phyloP scores from a whole-genome alignment of 2,113 vertebrate genomes.

The Ornithorhynchus anatinus region DNA sequence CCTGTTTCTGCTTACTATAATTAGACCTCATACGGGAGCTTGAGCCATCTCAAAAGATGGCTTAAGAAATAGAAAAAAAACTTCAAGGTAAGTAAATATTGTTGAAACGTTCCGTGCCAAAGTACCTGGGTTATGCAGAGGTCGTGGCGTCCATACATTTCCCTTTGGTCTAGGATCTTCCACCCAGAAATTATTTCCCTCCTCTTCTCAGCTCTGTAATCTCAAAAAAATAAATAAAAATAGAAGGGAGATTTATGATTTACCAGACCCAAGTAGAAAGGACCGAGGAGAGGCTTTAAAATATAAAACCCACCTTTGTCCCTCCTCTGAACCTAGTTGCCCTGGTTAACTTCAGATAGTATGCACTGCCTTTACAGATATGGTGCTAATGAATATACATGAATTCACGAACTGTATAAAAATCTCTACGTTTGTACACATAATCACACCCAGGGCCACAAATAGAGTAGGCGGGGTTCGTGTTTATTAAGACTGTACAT shows the following conservation, averaged over 20 bases:
- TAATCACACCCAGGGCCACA: not conserved
- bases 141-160: slow-evolving; percentile 56
- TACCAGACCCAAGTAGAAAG: not conserved
- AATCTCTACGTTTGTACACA: not conserved
- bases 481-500: not conserved
- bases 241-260: not conserved
- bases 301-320: not conserved
- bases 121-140: slow-evolving; percentile 73
- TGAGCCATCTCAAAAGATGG: slow-evolving; percentile 56
- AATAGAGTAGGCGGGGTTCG: not conserved
- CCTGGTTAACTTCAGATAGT: not conserved
- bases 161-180: slow-evolving; percentile 56
- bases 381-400: not conserved
- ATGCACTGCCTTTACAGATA: not conserved
- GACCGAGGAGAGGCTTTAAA: not conserved
- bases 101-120: slow-evolving; percentile 69
- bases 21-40: slow-evolving; percentile 64
- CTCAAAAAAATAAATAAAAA: too few species aligned
- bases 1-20: slow-evolving; percentile 71
- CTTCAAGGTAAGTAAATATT: slow-evolving; percentile 79
- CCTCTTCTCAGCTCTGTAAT: slow-evolving; percentile 57
- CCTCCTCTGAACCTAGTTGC: not conserved
- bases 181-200: slow-evolving; percentile 59
- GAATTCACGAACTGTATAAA: not conserved
- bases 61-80: slow-evolving; percentile 60